These are phyloP conservation scores for Cossypha dichroa DNA, from an alignment of 2,797 vertebrate genomes.

Conservation along the genomic window DNA sequence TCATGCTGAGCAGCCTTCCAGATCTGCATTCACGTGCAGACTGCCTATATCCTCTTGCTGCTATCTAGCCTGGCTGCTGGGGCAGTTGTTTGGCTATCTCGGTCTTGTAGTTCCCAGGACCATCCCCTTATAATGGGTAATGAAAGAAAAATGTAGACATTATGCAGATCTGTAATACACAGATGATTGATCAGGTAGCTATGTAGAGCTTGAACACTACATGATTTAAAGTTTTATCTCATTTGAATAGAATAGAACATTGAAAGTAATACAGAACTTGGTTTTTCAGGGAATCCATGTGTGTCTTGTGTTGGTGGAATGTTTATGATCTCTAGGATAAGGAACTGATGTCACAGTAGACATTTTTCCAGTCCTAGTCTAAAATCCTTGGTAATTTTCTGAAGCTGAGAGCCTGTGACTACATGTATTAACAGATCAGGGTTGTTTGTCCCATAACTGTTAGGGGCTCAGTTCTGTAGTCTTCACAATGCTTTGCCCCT, in stretches of 20 bases:
- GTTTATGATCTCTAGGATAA: neutral
- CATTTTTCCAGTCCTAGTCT: neutral
- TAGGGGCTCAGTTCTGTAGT: neutral
- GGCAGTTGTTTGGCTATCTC: neutral
- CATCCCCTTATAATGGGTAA: accelerated
- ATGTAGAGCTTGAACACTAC: neutral
- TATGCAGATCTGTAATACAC: neutral
- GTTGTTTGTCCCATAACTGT: neutral
- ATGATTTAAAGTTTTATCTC: neutral
- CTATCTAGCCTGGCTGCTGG: neutral
- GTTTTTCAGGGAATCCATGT: neutral
- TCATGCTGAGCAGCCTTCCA: neutral
- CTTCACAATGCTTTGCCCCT: neutral
- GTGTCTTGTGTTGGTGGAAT: neutral
- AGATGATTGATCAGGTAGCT: neutral
- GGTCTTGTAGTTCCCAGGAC: neutral
- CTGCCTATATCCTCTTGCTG: neutral
- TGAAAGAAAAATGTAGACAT: neutral
- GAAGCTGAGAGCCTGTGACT: neutral
- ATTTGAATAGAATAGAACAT: neutral
- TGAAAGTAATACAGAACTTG: neutral
- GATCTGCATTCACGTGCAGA: neutral
- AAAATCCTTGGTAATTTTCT: neutral
- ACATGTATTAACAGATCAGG: neutral
- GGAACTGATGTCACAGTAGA: neutral